Percentiles rank a stretch among this genome's conserved stretches.
phyloP scores from a whole-genome alignment of 2,888 invertebrate species.

The Andrena minutula region DNA sequence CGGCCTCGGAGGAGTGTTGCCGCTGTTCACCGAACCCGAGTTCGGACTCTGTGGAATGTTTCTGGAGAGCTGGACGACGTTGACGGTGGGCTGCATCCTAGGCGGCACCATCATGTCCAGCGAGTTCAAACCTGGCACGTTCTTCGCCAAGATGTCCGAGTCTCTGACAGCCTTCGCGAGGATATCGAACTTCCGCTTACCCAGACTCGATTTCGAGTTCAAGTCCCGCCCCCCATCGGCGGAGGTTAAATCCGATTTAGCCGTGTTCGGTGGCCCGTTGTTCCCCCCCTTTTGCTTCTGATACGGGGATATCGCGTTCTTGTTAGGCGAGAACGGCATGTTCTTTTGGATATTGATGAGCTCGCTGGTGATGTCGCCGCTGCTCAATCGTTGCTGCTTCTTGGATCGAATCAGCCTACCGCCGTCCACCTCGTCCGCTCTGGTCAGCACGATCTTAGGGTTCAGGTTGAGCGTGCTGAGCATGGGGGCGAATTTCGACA shows the following conservation, averaged over 20 bases:
- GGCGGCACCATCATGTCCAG: conserved; percentile 88
- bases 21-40: conserved; percentile 79
- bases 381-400: conserved; percentile 77
- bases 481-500: conserved; percentile 81
- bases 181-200: conserved; percentile 79
- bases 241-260: conserved; percentile 53
- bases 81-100: conserved; percentile 85
- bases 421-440: conserved; percentile 80
- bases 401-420: conserved; percentile 75
- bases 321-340: conserved; percentile 79
- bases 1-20: conserved; percentile 80
- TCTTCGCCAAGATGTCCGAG: conserved; percentile 84
- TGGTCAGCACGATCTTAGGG: conserved; percentile 84
- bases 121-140: conserved; percentile 87
- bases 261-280: conserved; percentile 48
- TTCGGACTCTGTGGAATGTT: conserved; percentile 83
- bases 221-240: conserved; percentile 62
- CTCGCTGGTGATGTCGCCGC: conserved; percentile 80
- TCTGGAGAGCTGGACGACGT: conserved; percentile 87
- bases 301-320: conserved; percentile 75
- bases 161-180: conserved; percentile 80
- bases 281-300: conserved; percentile 79
- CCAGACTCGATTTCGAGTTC: conserved; percentile 67
- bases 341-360: conserved; percentile 80
- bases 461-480: conserved; percentile 84